phyloP scores from a whole-genome alignment of 2,113 vertebrate species.

The Corydoras maculifer region DNA sequence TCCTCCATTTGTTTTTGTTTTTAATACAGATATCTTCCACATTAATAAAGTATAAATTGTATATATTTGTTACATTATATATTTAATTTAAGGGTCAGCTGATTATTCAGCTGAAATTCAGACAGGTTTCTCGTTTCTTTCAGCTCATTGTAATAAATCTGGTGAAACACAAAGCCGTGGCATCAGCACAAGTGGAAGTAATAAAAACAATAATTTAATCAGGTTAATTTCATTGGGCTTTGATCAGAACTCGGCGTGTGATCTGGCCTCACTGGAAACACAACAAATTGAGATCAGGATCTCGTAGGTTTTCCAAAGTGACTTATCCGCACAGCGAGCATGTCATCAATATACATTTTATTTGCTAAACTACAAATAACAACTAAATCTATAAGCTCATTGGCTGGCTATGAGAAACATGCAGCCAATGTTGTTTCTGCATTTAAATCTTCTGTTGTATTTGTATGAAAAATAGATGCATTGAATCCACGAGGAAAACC shows the following conservation, averaged over 20 bases:
- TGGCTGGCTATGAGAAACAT: background rate
- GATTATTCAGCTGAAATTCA: background rate
- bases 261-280: slow-evolving; percentile 27
- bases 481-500: no score
- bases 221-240: slow-evolving; percentile 34
- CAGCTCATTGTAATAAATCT: background rate
- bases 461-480: no score
- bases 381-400: background rate
- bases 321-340: slow-evolving; percentile 24
- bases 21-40: background rate
- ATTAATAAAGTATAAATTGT: no score
- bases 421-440: no score
- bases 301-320: slow-evolving; percentile 21
- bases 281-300: slow-evolving; percentile 25
- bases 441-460: no score
- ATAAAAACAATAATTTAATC: slow-evolving; percentile 29
- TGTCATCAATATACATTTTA: slow-evolving; percentile 3
- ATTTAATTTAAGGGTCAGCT: no score
- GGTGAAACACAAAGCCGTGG: background rate
- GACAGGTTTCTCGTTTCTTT: background rate
- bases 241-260: slow-evolving; percentile 26
- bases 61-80: no score
- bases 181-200: slow-evolving; percentile 11
- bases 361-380: slow-evolving; percentile 1
- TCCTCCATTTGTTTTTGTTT: background rate